phyloP scores from a whole-genome alignment of 64 coral and sea anemone genomes.

The Platygyra sinensis region DNA sequence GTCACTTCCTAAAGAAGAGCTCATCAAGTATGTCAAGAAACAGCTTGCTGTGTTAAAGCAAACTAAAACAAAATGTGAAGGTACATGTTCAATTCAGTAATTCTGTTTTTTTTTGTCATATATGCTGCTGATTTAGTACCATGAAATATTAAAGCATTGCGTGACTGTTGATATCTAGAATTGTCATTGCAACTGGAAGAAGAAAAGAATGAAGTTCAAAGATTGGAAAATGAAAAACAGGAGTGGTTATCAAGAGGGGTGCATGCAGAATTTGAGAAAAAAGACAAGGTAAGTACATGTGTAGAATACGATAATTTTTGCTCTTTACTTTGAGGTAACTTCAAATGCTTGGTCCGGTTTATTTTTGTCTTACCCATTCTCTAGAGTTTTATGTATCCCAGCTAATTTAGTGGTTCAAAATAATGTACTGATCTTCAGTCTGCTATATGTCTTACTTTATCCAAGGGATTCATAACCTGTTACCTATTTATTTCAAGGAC shows the following conservation, averaged over 20 bases:
- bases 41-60: slow-evolving; percentile 86
- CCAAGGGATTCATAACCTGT: too few species aligned
- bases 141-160: background rate
- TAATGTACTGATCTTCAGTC: background rate
- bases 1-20: slow-evolving; percentile 85
- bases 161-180: slow-evolving; percentile 37
- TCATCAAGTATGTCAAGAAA: slow-evolving; percentile 90
- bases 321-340: background rate
- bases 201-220: slow-evolving; percentile 73
- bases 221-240: slow-evolving; percentile 80
- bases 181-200: slow-evolving; percentile 59
- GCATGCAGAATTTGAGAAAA: slow-evolving; percentile 98
- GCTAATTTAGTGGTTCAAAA: too few species aligned
- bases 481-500: too few species aligned
- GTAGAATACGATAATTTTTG: background rate
- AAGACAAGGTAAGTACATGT: slow-evolving; percentile 72
- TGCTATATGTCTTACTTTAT: background rate
- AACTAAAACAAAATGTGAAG: slow-evolving; percentile 86
- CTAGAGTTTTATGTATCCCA: too few species aligned
- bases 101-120: too few species aligned
- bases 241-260: slow-evolving; percentile 90
- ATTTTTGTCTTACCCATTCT: too few species aligned
- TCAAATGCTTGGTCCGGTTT: background rate
- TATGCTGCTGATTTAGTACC: too few species aligned
- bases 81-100: background rate